Conservation (phyloP, 1,140 invertebrate species). For the Phthorimaea operculella region DNA sequence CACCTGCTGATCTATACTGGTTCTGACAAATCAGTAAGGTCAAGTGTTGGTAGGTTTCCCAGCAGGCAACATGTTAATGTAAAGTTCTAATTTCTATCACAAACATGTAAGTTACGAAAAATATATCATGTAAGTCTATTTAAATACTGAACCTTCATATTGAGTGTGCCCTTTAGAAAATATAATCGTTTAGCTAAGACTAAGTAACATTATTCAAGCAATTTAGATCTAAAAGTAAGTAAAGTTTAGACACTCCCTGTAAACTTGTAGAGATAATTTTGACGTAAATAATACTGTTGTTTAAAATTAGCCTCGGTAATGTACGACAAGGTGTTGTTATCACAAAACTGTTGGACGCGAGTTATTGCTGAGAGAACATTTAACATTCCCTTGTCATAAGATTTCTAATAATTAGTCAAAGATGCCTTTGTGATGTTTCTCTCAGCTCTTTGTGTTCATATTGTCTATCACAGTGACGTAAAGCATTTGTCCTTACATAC, state of each 20-base stretch:
- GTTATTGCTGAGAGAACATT: slow-evolving; percentile 34
- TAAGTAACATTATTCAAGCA: too few species aligned
- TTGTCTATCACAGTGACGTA: slow-evolving; percentile 65
- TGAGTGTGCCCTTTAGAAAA: too few species aligned
- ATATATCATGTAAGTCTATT: too few species aligned
- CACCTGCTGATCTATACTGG: too few species aligned
- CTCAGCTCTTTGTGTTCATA: slow-evolving; percentile 51
- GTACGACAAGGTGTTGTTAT: neutral
- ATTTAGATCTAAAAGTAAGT: too few species aligned
- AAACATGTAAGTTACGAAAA: too few species aligned
- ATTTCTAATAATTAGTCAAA: slow-evolving; percentile 45
- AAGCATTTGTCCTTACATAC: slow-evolving; percentile 66
- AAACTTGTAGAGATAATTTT: neutral
- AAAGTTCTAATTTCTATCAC: too few species aligned
- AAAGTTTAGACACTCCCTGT: neutral
- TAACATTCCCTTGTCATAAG: slow-evolving; percentile 42
- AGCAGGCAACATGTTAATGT: too few species aligned
- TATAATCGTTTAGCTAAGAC: too few species aligned
- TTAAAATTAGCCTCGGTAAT: neutral
- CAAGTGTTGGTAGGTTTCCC: too few species aligned
- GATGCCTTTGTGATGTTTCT: slow-evolving; percentile 52
- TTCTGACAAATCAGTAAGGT: too few species aligned
- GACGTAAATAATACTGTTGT: neutral
- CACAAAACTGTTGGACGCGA: slow-evolving; percentile 17
- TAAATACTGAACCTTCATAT: too few species aligned